Conservation (phyloP, 1,140 invertebrate genomes). For the Zaprionus africanus region DNA sequence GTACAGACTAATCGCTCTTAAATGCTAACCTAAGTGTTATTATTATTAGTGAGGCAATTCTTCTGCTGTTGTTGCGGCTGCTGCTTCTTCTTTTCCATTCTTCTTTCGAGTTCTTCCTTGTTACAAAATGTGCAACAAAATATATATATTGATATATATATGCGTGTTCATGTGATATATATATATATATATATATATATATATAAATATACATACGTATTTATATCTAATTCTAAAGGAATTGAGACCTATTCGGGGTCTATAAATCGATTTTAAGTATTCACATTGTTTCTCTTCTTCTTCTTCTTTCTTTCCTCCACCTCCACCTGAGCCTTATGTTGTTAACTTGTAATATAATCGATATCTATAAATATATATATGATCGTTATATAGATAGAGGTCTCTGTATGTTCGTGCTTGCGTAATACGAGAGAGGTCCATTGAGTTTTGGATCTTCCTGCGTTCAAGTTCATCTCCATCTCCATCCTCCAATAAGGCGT, state of each 20-base stretch:
- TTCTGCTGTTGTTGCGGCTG: no score
- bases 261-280: neutral
- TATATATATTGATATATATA: conserved; percentile 15
- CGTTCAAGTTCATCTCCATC: conserved; percentile 22
- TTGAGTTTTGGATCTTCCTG: conserved; percentile 14
- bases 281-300: neutral
- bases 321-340: neutral
- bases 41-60: conserved; percentile 15
- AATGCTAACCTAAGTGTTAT: conserved; percentile 13
- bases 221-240: conserved; percentile 12
- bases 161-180: neutral
- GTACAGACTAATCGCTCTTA: conserved; percentile 36
- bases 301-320: neutral
- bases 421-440: neutral
- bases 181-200: conserved; percentile 16
- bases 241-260: conserved; percentile 2
- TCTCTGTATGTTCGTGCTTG: neutral
- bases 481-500: neutral
- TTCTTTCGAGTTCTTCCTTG: neutral
- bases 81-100: neutral
- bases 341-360: neutral
- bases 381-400: neutral
- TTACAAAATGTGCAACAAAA: conserved; percentile 16
- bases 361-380: conserved; percentile 13
- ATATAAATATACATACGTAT: conserved; percentile 1